Base-by-base conservation (phyloP, 2,888 invertebrate genomes). In the Bellardia pandia region DNA sequence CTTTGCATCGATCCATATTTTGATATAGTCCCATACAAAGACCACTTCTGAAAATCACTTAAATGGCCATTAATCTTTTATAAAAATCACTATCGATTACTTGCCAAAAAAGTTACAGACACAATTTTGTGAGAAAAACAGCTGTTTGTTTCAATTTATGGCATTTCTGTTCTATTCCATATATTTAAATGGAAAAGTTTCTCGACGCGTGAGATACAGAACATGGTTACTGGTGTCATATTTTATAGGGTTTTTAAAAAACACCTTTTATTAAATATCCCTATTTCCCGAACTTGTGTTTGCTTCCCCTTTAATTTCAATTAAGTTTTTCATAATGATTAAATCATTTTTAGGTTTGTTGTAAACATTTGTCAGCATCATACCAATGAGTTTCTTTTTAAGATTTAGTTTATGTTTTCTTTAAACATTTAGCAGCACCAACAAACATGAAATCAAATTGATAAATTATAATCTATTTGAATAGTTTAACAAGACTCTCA, bases 271-370 rank as follows among this genome's bases (percentile, higher is more conserved):
- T 51, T 53, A 0, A 53, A 8, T 53, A 2, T 16, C 53, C 53
- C 64, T 45, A 2, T 45, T 23, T 23, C 1, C 5, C 37, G 6
- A 37, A 6, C 2, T 11, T 11, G 8, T 45, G 6, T 45, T 11
- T 37, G 37, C 7, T n/a, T 23, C 23, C 30, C 45, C 23, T 66
- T 42, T 45, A 66, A 9, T 45, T 66, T 5, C 45, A 62, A 64
- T 33, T 56, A 40, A 74, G 37, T 66, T 53, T 58, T 81, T 30
- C 68, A 60, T 76, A 82, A 82, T 53, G 80, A 74, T 85, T 62
- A 77, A 64, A 87, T 87, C 81, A 86, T 85, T 86, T 82, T 62
- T 51, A 53, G 30, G 40, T 72, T 80, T 42, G 6, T 33, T 16
- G 33, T 23, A 23, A 64, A 40, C 60, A 11, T 68, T 82, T 68